phyloP scores from a whole-genome alignment of 2,888 invertebrate species.

The Andrena bicolor region DNA sequence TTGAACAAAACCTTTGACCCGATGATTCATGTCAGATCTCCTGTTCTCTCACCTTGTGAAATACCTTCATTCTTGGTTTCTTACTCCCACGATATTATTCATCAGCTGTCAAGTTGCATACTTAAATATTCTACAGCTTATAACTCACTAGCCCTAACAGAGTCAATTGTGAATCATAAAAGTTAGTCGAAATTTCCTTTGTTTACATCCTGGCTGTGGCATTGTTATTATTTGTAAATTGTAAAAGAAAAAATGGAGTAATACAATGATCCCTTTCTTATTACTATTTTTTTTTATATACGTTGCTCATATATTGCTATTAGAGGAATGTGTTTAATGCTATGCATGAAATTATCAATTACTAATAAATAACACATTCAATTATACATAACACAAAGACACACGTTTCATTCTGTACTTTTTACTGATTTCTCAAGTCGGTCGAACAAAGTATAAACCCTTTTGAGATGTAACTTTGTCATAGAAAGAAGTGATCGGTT shows the following conservation, averaged over 20 bases:
- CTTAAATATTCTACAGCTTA: constrained; percentile 1
- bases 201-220: constrained; percentile 30
- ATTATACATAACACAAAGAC: constrained; percentile 2
- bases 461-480: not conserved
- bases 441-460: too few relatives aligned
- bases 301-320: constrained; percentile 7
- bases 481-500: not conserved
- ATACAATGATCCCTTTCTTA: constrained; percentile 11
- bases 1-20: constrained; percentile 26
- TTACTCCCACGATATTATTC: constrained; percentile 9
- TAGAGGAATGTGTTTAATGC: constrained; percentile 20
- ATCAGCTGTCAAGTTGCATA: constrained; percentile 8
- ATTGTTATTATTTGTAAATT: constrained; percentile 14
- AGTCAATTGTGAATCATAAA: constrained; percentile 6
- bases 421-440: not conserved
- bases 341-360: constrained; percentile 37
- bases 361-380: constrained; percentile 1
- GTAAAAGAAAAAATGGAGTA: not conserved
- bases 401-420: not conserved
- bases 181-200: constrained; percentile 29
- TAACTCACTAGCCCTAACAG: not conserved
- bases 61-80: constrained; percentile 32
- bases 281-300: constrained; percentile 12
- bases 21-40: constrained; percentile 44
- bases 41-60: constrained; percentile 37